Conservation (phyloP, 2,797 vertebrate species). For the Anguilla anguilla region DNA sequence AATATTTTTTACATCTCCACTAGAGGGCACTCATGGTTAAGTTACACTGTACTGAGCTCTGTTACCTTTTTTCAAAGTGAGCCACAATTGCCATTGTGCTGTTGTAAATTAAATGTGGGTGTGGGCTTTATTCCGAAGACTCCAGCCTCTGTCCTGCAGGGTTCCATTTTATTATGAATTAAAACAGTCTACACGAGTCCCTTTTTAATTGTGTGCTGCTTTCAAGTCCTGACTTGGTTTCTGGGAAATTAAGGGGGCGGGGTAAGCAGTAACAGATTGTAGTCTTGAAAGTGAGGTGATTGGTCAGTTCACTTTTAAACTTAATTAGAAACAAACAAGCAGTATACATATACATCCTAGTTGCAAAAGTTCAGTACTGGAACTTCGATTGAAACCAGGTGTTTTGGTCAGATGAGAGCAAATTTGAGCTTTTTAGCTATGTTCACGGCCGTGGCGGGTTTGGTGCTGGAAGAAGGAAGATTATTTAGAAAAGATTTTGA, state of each 20-base stretch:
- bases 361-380: background rate
- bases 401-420: background rate
- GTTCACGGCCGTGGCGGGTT: background rate
- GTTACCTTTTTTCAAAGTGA: background rate
- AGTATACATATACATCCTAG: background rate
- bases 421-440: background rate
- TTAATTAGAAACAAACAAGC: conserved; percentile 8
- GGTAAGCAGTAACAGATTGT: background rate
- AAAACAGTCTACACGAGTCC: background rate
- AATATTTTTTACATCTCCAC: background rate
- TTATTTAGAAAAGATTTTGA: background rate
- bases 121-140: background rate
- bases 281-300: background rate
- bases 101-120: background rate
- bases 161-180: conserved; percentile 3
- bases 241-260: background rate
- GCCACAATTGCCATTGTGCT: background rate
- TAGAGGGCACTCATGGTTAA: conserved; percentile 24
- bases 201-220: background rate
- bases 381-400: background rate
- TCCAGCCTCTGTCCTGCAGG: background rate
- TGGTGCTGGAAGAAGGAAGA: background rate
- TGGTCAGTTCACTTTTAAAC: background rate
- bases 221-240: background rate
- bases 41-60: background rate